These are phyloP conservation scores for Polietes domitor DNA, from an alignment of 2,888 invertebrate species.

Conservation along the genomic window DNA sequence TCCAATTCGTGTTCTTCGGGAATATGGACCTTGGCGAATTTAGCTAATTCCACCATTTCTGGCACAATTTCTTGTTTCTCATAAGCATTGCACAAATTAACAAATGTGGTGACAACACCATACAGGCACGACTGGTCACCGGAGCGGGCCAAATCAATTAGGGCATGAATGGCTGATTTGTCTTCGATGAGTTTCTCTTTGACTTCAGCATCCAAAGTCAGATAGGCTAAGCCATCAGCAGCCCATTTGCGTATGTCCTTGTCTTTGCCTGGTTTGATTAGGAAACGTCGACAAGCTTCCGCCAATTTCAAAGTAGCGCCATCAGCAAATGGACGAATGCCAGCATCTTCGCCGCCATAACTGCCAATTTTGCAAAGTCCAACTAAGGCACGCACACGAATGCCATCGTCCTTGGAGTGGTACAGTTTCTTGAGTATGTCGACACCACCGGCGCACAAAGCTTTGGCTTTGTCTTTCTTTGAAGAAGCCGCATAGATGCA, in stretches of 20 bases:
- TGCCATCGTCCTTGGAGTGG: conserved; percentile 92
- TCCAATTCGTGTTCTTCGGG: conserved; percentile 97
- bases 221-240: conserved; percentile 96
- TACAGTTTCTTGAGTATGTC: conserved; percentile 97
- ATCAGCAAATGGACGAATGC: conserved; percentile 96
- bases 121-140: conserved; percentile 94
- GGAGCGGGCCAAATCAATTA: conserved; percentile 93
- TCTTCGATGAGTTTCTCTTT: conserved; percentile 98
- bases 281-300: conserved; percentile 95
- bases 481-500: conserved; percentile 98
- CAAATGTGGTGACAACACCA: conserved; percentile 96
- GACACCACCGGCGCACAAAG: conserved; percentile 93
- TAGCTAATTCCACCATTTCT: conserved; percentile 98
- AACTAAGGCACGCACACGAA: conserved; percentile 93
- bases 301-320: conserved; percentile 96
- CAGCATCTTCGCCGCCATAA: conserved; percentile 96
- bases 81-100: conserved; percentile 98
- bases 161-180: conserved; percentile 88
- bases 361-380: conserved; percentile 98
- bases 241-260: conserved; percentile 97
- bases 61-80: conserved; percentile 98
- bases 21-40: conserved; percentile 99
- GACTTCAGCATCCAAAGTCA: conserved; percentile 98
- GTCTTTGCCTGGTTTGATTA: conserved; percentile 93
- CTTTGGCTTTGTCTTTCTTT: conserved; percentile 97